phyloP scores from a whole-genome alignment of 2,888 invertebrate genomes.

The Sympetrum striolatum region DNA sequence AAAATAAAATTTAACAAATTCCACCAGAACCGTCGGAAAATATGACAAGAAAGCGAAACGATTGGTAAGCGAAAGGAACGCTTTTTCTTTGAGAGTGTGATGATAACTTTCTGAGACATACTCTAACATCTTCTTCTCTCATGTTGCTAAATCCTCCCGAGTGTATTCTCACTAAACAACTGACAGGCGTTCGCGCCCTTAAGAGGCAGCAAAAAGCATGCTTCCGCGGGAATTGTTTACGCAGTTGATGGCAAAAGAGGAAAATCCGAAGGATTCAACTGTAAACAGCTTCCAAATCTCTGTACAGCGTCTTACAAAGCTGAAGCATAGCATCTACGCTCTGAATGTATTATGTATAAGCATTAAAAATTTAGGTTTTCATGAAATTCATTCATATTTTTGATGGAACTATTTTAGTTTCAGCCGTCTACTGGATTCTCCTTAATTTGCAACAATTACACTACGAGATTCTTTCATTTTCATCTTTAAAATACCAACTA shows the following conservation, averaged over 20 bases:
- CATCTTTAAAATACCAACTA: too few species aligned
- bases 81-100: not conserved
- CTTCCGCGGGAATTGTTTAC: not conserved
- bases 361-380: too few species aligned
- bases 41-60: not conserved
- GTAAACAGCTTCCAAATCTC: too few species aligned
- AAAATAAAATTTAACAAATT: not conserved
- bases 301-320: too few species aligned
- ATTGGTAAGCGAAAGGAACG: not conserved
- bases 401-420: too few species aligned
- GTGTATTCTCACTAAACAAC: not conserved
- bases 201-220: not conserved
- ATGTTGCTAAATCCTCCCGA: not conserved
- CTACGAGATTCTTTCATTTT: too few species aligned
- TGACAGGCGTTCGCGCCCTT: not conserved
- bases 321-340: too few species aligned
- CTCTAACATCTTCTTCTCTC: not conserved
- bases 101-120: not conserved
- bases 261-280: too few species aligned
- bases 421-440: too few species aligned
- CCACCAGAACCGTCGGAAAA: not conserved
- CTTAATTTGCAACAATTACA: too few species aligned
- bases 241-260: not conserved
- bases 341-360: too few species aligned
- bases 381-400: too few species aligned